phyloP scores from a whole-genome alignment of 2,113 vertebrate species.

The Anas platyrhynchos region DNA sequence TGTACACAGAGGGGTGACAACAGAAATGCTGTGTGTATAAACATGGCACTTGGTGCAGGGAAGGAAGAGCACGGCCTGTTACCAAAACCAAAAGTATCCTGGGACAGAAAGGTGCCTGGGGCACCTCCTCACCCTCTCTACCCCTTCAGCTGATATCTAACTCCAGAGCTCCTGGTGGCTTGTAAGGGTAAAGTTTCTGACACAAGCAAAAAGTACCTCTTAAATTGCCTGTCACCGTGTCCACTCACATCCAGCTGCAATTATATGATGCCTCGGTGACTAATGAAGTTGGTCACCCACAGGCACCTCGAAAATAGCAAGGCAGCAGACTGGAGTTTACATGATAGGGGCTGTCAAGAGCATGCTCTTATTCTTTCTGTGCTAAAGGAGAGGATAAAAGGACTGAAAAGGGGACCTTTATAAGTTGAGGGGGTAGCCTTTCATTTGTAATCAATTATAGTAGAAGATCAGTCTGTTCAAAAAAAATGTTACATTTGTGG shows the following conservation, averaged over 20 bases:
- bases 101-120: neutral
- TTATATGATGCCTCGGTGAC: neutral
- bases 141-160: neutral
- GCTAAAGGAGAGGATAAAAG: neutral
- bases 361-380: accelerated
- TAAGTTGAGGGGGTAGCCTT: neutral
- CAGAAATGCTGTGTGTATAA: neutral
- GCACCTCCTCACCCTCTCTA: too few species aligned
- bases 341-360: neutral
- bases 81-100: neutral
- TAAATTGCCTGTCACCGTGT: neutral
- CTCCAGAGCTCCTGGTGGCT: neutral
- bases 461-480: neutral
- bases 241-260: neutral
- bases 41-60: too few species aligned
- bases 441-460: neutral
- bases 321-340: neutral
- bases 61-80: neutral
- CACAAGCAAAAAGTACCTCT: neutral
- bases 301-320: neutral
- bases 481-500: neutral
- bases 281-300: neutral
- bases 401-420: neutral
- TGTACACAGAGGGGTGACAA: neutral
- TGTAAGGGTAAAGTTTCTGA: neutral